Percentiles rank a stretch among this genome's conserved stretches.
Conservation (phyloP, 53 echinoderm and acorn worm species). For the Apostichopus leukothele region DNA sequence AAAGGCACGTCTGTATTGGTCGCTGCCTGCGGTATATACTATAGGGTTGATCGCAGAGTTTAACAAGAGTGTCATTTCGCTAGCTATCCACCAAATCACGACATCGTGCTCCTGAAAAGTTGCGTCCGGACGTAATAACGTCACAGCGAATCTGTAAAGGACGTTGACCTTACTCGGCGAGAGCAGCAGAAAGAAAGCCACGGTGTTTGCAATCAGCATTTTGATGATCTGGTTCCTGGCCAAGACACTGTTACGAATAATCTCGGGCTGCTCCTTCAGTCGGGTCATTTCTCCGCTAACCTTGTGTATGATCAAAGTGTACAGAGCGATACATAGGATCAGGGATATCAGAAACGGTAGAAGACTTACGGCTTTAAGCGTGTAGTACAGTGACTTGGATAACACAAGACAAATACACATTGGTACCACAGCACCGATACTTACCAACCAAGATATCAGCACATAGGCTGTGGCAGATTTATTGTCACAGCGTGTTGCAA, state of each 20-base stretch:
- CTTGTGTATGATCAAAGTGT: background rate
- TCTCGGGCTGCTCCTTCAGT: background rate
- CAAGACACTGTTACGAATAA: background rate
- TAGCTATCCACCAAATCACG: background rate
- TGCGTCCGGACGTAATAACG: background rate
- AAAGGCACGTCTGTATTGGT: background rate
- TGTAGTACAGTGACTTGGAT: background rate
- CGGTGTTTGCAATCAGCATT: constrained; percentile 35
- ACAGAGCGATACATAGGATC: background rate
- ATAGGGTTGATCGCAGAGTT: constrained; percentile 22
- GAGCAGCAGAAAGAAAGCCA: background rate
- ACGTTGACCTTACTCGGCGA: background rate
- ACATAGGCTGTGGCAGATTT: background rate
- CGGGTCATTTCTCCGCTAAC: background rate
- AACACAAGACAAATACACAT: background rate
- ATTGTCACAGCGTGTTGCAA: constrained; percentile 4
- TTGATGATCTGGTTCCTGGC: constrained; percentile 23
- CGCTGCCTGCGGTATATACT: constrained; percentile 1
- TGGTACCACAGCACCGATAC: constrained; percentile 4
- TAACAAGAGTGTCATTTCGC: constrained; percentile 7
- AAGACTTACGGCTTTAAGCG: background rate
- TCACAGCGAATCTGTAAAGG: background rate
- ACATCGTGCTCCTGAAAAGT: background rate
- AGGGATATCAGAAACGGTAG: background rate
- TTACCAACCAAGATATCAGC: background rate